phyloP scores from a whole-genome alignment of 2,113 vertebrate species.

The Lepus europaeus region DNA sequence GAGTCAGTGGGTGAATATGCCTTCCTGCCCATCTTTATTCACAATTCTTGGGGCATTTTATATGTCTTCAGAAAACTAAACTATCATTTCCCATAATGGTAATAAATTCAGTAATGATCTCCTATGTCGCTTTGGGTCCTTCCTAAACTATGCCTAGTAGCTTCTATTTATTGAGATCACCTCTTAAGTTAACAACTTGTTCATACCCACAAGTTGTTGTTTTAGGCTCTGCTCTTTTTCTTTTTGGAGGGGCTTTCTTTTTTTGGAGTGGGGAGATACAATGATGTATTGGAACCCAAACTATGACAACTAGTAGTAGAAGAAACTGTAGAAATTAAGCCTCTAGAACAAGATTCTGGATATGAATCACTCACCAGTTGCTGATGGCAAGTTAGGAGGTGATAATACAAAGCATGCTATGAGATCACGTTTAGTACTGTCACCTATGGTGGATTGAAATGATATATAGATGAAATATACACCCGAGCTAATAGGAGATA shows the following conservation, averaged over 20 bases:
- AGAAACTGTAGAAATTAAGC: slow-evolving; percentile 13
- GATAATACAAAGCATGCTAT: neutral
- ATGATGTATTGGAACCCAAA: neutral
- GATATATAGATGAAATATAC: neutral
- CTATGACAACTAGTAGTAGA: neutral
- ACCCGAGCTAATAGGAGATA: neutral
- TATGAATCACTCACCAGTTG: neutral
- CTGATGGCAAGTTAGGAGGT: neutral
- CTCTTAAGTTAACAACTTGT: neutral
- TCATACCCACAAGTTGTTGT: neutral
- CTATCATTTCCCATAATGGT: neutral
- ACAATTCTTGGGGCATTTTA: neutral
- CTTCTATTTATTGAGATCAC: neutral
- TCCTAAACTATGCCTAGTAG: neutral
- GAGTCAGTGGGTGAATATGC: neutral
- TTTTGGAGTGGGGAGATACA: neutral
- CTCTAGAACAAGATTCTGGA: neutral
- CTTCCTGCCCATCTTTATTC: neutral
- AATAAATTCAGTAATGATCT: neutral
- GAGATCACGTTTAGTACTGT: neutral
- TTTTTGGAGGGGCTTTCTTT: neutral
- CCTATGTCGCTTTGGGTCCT: neutral
- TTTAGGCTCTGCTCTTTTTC: neutral
- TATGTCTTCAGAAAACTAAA: neutral
- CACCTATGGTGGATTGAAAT: neutral